phyloP scores from a whole-genome alignment of 92 coral and sea anemone species.

The Epizoanthus illoricatus region DNA sequence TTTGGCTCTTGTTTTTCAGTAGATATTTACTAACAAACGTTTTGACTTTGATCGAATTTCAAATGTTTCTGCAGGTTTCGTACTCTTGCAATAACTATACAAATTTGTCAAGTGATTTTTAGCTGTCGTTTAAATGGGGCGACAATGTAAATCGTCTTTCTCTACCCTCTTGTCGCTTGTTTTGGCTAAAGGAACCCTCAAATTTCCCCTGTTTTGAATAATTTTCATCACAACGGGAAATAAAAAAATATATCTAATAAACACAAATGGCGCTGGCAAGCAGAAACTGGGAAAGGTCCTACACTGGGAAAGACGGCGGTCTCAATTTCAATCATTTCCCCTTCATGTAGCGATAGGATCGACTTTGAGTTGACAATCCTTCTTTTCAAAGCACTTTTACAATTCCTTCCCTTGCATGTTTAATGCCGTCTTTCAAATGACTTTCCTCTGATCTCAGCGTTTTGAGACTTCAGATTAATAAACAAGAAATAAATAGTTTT shows the following conservation, averaged over 20 bases:
- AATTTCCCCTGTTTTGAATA: conserved; percentile 44
- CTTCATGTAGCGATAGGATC: conserved; percentile 1
- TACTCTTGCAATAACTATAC: not conserved
- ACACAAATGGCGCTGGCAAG: not conserved
- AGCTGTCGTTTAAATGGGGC: conserved; percentile 33
- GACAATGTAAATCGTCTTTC: conserved; percentile 15
- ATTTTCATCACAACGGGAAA: conserved; percentile 42
- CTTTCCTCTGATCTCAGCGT: conserved; percentile 29
- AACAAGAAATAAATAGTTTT: conserved; percentile 2
- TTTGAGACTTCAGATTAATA: not conserved
- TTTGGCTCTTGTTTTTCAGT: conserved; percentile 43
- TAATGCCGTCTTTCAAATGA: conserved; percentile 25
- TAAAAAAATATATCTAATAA: conserved; percentile 22
- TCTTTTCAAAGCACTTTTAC: not conserved
- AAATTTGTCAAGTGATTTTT: not conserved
- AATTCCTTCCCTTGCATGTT: conserved; percentile 19
- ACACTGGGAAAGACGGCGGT: not conserved
- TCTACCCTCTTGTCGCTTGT: conserved; percentile 15
- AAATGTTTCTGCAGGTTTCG: not conserved
- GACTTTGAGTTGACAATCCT: not conserved
- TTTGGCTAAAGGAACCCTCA: conserved; percentile 36
- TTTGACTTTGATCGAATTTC: not conserved
- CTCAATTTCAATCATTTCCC: not conserved
- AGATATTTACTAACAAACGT: conserved; percentile 31
- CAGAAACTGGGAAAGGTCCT: not conserved